Conservation (phyloP, 1,140 invertebrate genomes). For the Anastrepha ludens region DNA sequence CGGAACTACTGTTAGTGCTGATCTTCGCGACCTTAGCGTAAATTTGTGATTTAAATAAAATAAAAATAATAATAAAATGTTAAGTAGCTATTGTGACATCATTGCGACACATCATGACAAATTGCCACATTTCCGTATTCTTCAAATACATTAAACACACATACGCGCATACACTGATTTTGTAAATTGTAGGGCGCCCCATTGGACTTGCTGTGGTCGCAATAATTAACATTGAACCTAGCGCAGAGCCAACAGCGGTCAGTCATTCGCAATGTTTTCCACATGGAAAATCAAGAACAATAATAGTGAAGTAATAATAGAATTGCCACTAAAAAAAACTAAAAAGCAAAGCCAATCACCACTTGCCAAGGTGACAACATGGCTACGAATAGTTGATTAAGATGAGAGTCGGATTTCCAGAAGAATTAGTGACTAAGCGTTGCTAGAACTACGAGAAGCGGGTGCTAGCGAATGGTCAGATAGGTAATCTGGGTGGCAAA, state of each 20-base stretch:
- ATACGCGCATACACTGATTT: too few species aligned
- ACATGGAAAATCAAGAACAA: not conserved
- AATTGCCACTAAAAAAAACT: not conserved
- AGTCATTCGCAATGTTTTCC: not conserved
- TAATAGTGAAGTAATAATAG: not conserved
- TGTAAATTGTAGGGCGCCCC: not conserved
- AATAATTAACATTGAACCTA: slow-evolving; percentile 26
- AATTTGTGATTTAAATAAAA: not conserved
- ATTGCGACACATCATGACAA: not conserved
- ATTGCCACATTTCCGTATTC: not conserved
- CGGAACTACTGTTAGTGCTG: not conserved
- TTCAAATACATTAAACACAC: not conserved
- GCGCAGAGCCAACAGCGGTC: not conserved
- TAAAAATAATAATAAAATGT: not conserved
- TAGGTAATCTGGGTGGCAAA: not conserved
- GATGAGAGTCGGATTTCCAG: not conserved
- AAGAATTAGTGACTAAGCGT: not conserved
- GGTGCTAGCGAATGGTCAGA: not conserved
- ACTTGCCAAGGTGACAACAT: slow-evolving; percentile 1
- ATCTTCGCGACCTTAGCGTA: not conserved
- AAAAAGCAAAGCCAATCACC: not conserved
- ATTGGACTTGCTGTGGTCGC: not conserved
- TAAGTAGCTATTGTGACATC: not conserved
- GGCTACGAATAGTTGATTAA: not conserved
- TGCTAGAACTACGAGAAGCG: not conserved